These are phyloP conservation scores for Cantharis rustica DNA, from an alignment of 2,888 invertebrate species.

Conservation along the genomic window DNA sequence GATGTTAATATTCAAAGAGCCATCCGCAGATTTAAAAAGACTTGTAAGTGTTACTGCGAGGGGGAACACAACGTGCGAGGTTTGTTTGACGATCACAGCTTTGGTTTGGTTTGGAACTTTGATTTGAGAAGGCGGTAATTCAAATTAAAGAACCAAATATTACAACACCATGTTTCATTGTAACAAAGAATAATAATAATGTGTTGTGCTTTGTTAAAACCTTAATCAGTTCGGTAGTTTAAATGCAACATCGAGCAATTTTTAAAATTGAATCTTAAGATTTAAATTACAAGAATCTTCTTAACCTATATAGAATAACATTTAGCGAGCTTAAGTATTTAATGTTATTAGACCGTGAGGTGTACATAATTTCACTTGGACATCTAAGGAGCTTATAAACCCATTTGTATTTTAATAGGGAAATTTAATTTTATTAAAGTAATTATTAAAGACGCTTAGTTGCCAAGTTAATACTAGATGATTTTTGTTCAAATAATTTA, in stretches of 20 bases:
- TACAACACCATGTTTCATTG: too few species aligned
- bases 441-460: constrained; percentile 33
- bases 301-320: constrained; percentile 6
- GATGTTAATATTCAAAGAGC: too few species aligned
- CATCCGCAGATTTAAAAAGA: too few species aligned
- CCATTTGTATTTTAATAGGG: constrained; percentile 37
- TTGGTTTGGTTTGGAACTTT: too few species aligned
- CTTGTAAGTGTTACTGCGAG: too few species aligned
- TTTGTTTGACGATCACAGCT: too few species aligned
- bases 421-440: constrained; percentile 36
- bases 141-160: too few species aligned
- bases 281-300: constrained; percentile 5
- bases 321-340: constrained; percentile 15
- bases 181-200: too few species aligned
- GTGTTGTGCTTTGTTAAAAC: not conserved
- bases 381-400: constrained; percentile 29
- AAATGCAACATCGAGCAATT: not conserved
- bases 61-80: too few species aligned
- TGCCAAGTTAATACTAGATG: constrained; percentile 25
- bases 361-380: constrained; percentile 28
- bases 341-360: constrained; percentile 22
- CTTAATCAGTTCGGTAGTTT: not conserved
- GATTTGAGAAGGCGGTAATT: too few species aligned
- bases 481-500: constrained; percentile 23
- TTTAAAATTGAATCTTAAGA: not conserved